A percentile compares a stretch with the other conserved stretches of the same genome.
Evolutionary conservation across 2,888 invertebrate genomes (phyloP).

Genomic region (Eupithecia abbreviata): DNA sequence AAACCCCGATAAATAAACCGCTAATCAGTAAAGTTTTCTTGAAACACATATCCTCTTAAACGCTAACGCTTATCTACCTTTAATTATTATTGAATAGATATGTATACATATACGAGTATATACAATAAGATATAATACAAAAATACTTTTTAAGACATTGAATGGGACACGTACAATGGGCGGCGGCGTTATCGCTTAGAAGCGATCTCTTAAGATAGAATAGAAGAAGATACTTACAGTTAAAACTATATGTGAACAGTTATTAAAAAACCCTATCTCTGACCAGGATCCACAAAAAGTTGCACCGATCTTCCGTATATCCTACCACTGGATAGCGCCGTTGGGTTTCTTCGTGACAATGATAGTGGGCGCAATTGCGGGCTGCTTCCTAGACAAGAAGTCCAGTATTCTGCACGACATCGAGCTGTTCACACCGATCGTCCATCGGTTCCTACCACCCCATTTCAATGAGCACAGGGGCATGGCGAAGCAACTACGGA

Average conservation of each 20-base stretch:
- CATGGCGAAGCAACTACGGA: slow-evolving; percentile 48
- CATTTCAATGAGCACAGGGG: slow-evolving; percentile 60
- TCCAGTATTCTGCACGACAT: slow-evolving; percentile 63
- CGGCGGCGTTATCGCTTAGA: too few relatives aligned
- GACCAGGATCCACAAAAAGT: slow-evolving; percentile 75
- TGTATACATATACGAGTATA: too few relatives aligned
- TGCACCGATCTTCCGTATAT: slow-evolving; percentile 90
- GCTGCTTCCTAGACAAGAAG: slow-evolving; percentile 64
- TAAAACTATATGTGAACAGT: too few relatives aligned
- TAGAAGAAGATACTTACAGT: too few relatives aligned
- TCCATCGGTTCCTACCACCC: slow-evolving; percentile 67
- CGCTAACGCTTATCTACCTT: too few relatives aligned
- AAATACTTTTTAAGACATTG: too few relatives aligned
- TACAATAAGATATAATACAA: too few relatives aligned
- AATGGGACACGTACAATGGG: too few relatives aligned
- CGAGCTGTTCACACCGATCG: slow-evolving; percentile 70
- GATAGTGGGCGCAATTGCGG: slow-evolving; percentile 87
- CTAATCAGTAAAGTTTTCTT: too few relatives aligned
- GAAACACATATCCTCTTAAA: too few relatives aligned
- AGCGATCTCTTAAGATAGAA: too few relatives aligned
- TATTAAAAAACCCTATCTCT: background rate
- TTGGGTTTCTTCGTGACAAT: slow-evolving; percentile 87
- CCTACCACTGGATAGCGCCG: slow-evolving; percentile 92
- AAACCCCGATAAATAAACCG: background rate
- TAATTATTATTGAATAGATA: too few relatives aligned